Conservation (phyloP, 2,113 vertebrate genomes). For the crab-eating macaque (Macaca fascicularis) region T2T-MFA8v1.1 NC_088378.1:156080501-156081000, state of each 20-base stretch:
- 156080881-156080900: neutral
- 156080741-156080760: neutral
- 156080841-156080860: neutral
- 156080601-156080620: constrained; percentile 66
- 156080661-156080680: neutral
- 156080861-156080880: neutral
- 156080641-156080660: constrained; percentile 1
- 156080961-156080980: neutral
- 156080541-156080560: constrained; percentile 2
- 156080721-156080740: neutral
- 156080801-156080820: neutral
- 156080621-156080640: constrained; percentile 39
- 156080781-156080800: neutral
- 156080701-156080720: neutral
- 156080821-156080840: neutral
- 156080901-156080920: constrained; percentile 47
- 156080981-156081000: neutral
- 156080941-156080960: neutral
- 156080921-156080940: constrained; percentile 33
- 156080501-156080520: neutral
- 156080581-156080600: constrained; percentile 19
- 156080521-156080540: constrained; percentile 8
- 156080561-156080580: constrained; percentile 39
- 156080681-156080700: neutral
- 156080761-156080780: neutral